Conservation (phyloP, 2,888 invertebrate species). For the Ctenicera cuprea region DNA sequence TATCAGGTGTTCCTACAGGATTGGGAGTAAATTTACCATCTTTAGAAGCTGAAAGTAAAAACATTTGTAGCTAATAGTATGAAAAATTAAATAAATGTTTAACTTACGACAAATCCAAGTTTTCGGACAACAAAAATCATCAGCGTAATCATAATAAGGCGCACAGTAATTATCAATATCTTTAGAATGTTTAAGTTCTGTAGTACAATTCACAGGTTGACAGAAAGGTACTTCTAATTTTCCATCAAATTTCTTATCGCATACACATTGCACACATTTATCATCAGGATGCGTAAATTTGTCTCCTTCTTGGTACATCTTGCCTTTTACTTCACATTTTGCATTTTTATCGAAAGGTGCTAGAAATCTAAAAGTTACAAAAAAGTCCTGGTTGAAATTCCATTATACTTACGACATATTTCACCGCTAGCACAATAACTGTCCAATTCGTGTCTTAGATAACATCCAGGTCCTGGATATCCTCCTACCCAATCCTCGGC, state of each 20-base stretch:
- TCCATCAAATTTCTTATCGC: constrained; percentile 54
- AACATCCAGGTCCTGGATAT: constrained; percentile 40
- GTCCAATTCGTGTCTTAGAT: constrained; percentile 38
- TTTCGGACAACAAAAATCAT: constrained; percentile 47
- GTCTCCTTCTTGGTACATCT: constrained; percentile 48
- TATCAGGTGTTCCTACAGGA: not conserved
- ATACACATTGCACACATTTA: constrained; percentile 56
- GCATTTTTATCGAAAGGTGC: constrained; percentile 43
- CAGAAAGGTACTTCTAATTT: constrained; percentile 50
- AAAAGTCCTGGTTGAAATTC: not conserved
- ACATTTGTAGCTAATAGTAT: not conserved
- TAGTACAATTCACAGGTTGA: constrained; percentile 39
- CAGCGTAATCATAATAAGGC: constrained; percentile 34
- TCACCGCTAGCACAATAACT: constrained; percentile 52
- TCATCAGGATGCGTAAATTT: constrained; percentile 46
- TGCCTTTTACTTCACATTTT: constrained; percentile 49
- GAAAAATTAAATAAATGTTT: not conserved
- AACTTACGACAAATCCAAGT: constrained; percentile 51
- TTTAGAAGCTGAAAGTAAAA: constrained; percentile 5
- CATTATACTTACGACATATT: constrained; percentile 49
- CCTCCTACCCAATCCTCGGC: constrained; percentile 53
- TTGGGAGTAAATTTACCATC: constrained; percentile 1
- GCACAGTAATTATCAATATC: constrained; percentile 45
- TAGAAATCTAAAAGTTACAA: not conserved
- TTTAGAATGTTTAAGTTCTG: constrained; percentile 40